These are phyloP conservation scores for Phenganax subtilis DNA, from an alignment of 92 coral and sea anemone genomes.

Conservation along the genomic window DNA sequence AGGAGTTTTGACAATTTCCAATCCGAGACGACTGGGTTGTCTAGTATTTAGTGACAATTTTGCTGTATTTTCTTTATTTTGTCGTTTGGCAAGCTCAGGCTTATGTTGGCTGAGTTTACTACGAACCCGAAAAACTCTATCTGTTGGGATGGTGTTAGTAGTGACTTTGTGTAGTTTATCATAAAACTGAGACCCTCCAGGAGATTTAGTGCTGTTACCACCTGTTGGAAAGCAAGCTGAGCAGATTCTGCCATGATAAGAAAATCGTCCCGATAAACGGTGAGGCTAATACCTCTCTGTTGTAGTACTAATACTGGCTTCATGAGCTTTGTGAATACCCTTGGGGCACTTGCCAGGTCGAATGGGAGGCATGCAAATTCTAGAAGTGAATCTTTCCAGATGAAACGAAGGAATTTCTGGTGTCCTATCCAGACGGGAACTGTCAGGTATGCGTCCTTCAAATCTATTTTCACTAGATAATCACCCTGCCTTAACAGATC, in stretches of 20 bases:
- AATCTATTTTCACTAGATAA: conserved; percentile 16
- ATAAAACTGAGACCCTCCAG: conserved; percentile 37
- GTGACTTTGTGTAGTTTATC: conserved; percentile 14
- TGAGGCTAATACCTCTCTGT: conserved; percentile 36
- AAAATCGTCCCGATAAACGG: conserved; percentile 51
- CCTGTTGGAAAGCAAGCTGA: conserved; percentile 23
- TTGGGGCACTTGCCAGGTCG: conserved; percentile 41
- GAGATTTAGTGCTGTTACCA: background rate
- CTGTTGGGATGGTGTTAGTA: background rate
- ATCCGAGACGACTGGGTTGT: conserved; percentile 28
- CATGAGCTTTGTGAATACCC: conserved; percentile 43
- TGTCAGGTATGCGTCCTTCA: too few species aligned
- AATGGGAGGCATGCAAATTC: conserved; percentile 38
- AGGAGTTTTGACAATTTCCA: conserved; percentile 39
- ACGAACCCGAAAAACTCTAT: conserved; percentile 17
- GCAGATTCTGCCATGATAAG: conserved; percentile 39
- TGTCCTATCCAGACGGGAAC: conserved; percentile 32
- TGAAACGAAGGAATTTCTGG: conserved; percentile 38
- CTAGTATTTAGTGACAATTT: conserved; percentile 41
- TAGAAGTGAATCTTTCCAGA: conserved; percentile 38
- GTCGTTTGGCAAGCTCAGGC: conserved; percentile 39
- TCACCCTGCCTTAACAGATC: conserved; percentile 53
- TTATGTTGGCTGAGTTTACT: conserved; percentile 19
- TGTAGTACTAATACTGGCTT: conserved; percentile 26
- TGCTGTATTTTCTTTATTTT: conserved; percentile 20